phyloP scores from a whole-genome alignment of 2,113 vertebrate species.

The Ranitomeya imitator region DNA sequence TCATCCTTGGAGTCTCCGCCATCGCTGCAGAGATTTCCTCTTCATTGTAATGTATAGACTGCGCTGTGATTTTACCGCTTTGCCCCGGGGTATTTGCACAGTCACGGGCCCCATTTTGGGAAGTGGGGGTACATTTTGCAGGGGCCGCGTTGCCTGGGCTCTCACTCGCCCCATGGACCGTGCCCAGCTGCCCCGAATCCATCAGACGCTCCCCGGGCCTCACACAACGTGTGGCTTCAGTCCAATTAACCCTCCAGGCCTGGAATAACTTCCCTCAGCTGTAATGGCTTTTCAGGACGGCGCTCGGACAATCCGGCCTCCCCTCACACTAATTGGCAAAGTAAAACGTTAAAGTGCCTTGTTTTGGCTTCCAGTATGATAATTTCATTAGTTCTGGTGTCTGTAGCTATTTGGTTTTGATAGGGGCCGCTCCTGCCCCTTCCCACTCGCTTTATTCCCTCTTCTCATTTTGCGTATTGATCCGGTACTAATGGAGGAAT shows the following conservation, averaged over 20 bases:
- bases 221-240: not conserved
- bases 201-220: not conserved
- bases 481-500: conserved; percentile 92
- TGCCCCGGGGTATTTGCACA: not conserved
- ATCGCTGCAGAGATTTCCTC: not conserved
- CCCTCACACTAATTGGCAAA: conserved; percentile 70
- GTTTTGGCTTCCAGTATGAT: conserved; percentile 83
- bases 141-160: not conserved
- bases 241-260: conserved; percentile 6
- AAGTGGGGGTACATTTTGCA: not conserved
- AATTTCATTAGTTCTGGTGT: conserved; percentile 88
- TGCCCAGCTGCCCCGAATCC: conserved; percentile 13
- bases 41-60: not conserved
- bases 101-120: not conserved
- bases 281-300: not conserved
- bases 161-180: not conserved
- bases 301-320: conserved; percentile 42
- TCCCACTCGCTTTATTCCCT: conserved; percentile 60
- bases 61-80: not conserved
- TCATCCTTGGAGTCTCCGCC: too few relatives aligned
- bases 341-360: conserved; percentile 93
- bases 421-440: conserved; percentile 76
- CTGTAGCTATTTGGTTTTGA: conserved; percentile 94
- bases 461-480: conserved; percentile 83
- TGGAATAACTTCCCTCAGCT: conserved; percentile 11